phyloP scores from a whole-genome alignment of 2,113 vertebrate genomes.

The Cinclus mexicanus region DNA sequence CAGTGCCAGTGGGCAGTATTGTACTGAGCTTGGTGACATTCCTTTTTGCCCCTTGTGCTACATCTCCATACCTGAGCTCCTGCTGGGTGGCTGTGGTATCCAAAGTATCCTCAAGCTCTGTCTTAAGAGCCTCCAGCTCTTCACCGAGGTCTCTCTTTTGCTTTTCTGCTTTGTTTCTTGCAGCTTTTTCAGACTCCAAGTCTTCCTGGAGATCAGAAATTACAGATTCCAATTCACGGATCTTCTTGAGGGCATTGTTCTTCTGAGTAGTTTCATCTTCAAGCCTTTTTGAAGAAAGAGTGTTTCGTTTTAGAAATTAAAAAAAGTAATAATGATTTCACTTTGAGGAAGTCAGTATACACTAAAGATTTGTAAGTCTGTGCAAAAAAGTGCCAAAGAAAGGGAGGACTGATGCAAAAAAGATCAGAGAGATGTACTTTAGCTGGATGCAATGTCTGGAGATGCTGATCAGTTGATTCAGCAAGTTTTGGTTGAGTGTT shows the following conservation, averaged over 20 bases:
- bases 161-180: slow-evolving; percentile 88
- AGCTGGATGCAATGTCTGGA: not conserved
- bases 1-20: not conserved
- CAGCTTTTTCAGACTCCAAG: slow-evolving; percentile 83
- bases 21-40: not conserved
- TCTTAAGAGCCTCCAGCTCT: slow-evolving; percentile 90
- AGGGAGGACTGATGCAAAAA: not conserved
- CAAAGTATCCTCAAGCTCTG: slow-evolving; percentile 92
- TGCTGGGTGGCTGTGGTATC: slow-evolving; percentile 92
- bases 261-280: slow-evolving; percentile 90
- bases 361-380: not conserved
- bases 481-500: not conserved
- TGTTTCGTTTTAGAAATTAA: not conserved
- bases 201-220: slow-evolving; percentile 93
- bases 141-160: slow-evolving; percentile 89
- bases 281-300: slow-evolving; percentile 71
- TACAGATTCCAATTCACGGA: slow-evolving; percentile 88
- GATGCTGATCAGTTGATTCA: not conserved
- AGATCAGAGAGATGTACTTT: not conserved
- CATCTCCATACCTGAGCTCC: slow-evolving; percentile 84
- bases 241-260: slow-evolving; percentile 84
- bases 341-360: not conserved
- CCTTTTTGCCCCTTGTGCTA: not conserved
- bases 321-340: not conserved
- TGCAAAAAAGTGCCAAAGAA: not conserved